Conservation (phyloP, 1,140 invertebrate species). For the Dufourea novaeangliae region DNA sequence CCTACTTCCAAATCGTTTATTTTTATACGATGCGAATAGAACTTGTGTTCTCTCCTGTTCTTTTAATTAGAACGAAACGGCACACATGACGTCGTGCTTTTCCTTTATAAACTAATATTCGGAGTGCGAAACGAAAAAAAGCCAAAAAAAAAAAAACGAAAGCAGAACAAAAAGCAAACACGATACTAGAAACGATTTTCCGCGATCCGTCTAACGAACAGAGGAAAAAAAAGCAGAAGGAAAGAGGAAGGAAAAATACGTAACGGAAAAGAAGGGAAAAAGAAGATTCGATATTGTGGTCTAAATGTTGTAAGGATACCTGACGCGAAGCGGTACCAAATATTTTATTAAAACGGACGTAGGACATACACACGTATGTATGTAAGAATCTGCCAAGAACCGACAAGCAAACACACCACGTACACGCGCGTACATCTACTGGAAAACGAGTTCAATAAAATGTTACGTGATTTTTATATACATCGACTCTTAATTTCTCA, state of each 20-base stretch:
- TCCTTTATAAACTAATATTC: constrained; percentile 60
- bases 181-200: constrained; percentile 17
- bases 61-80: constrained; percentile 69
- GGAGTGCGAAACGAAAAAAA: constrained; percentile 44
- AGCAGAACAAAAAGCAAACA: not conserved
- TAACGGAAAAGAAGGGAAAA: constrained; percentile 25
- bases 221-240: constrained; percentile 23
- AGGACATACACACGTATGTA: not conserved
- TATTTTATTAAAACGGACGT: constrained; percentile 70
- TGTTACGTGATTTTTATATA: constrained; percentile 78
- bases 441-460: constrained; percentile 76
- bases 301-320: constrained; percentile 56
- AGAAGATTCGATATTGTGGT: constrained; percentile 32
- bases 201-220: constrained; percentile 32
- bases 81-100: constrained; percentile 50
- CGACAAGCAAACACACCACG: constrained; percentile 62
- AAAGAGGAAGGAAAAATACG: not conserved
- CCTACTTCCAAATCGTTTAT: constrained; percentile 77
- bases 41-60: constrained; percentile 40
- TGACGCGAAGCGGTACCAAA: constrained; percentile 73
- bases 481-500: constrained; percentile 70
- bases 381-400: constrained; percentile 40
- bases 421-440: constrained; percentile 70
- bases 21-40: constrained; percentile 75
- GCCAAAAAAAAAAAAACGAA: not conserved